Conservation (phyloP, 2,113 vertebrate genomes). For the Rhinogobius similis region DNA sequence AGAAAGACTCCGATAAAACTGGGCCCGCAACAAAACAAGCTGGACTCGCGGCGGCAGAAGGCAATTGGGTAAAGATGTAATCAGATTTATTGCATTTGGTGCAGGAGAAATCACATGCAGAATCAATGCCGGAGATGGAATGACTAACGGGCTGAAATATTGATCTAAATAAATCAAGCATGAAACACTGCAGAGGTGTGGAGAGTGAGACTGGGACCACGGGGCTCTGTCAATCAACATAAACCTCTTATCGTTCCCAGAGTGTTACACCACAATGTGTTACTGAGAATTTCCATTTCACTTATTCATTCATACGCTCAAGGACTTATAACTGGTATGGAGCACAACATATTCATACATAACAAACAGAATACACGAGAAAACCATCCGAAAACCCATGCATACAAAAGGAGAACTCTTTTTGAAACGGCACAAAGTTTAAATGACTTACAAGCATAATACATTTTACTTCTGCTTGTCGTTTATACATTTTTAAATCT, state of each 20-base stretch:
- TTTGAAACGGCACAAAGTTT: too few relatives aligned
- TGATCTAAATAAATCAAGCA: constrained; percentile 46
- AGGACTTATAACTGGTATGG: too few relatives aligned
- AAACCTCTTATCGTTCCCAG: not conserved
- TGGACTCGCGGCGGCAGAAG: not conserved
- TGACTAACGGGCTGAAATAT: constrained; percentile 41
- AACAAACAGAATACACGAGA: too few relatives aligned
- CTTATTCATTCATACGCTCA: not conserved
- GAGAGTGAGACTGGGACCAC: constrained; percentile 5
- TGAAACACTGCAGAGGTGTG: constrained; percentile 27
- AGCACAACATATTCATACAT: not conserved
- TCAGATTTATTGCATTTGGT: constrained; percentile 22
- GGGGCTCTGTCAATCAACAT: constrained; percentile 33
- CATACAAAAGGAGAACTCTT: too few relatives aligned
- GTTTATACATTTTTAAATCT: too few relatives aligned
- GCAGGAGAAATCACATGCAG: constrained; percentile 21
- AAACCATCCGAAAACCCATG: too few relatives aligned
- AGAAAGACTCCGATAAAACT: not conserved
- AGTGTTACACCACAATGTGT: not conserved
- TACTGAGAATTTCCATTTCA: not conserved
- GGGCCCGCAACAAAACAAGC: too few relatives aligned
- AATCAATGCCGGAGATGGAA: constrained; percentile 41
- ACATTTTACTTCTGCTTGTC: too few relatives aligned
- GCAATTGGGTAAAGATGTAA: constrained; percentile 11
- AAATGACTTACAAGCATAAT: too few relatives aligned